These are phyloP conservation scores for Campylorhamphus procurvoides DNA, from an alignment of 2,113 vertebrate species.

Conservation along the genomic window DNA sequence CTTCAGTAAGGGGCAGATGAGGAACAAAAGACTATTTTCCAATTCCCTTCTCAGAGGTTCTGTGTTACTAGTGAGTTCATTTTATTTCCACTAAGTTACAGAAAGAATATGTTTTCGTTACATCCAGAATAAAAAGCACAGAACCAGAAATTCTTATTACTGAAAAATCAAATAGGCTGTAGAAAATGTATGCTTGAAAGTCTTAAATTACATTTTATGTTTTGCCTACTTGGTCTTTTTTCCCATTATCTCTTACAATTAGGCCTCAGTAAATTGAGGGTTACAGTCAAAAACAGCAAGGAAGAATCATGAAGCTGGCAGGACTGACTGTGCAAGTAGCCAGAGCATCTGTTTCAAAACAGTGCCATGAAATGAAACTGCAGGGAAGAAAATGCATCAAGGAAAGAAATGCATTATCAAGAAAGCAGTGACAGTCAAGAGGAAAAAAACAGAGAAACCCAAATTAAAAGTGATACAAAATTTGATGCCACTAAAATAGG, in stretches of 20 bases:
- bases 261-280: conserved; percentile 76
- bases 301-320: conserved; percentile 81
- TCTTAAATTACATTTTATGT: conserved; percentile 45
- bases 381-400: conserved; percentile 74
- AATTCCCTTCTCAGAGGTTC: not conserved
- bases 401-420: conserved; percentile 64
- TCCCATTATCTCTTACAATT: conserved; percentile 74
- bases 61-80: not conserved
- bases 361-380: conserved; percentile 78
- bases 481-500: conserved; percentile 35
- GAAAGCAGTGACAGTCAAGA: conserved; percentile 70
- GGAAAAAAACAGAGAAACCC: conserved; percentile 61
- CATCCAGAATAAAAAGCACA: conserved; percentile 37
- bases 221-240: conserved; percentile 67
- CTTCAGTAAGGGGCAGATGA: not conserved
- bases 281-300: conserved; percentile 81
- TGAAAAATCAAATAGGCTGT: conserved; percentile 17
- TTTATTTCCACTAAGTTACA: not conserved
- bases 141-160: conserved; percentile 43
- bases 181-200: conserved; percentile 17
- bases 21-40: not conserved
- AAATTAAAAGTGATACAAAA: conserved; percentile 67
- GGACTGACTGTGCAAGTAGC: conserved; percentile 71
- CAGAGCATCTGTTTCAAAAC: conserved; percentile 82
- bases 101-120: conserved; percentile 12